A percentile compares a stretch with the other conserved stretches of the same genome.
Evolutionary conservation across 2,888 invertebrate species (phyloP).

Genomic region (Epinotia nisella): DNA sequence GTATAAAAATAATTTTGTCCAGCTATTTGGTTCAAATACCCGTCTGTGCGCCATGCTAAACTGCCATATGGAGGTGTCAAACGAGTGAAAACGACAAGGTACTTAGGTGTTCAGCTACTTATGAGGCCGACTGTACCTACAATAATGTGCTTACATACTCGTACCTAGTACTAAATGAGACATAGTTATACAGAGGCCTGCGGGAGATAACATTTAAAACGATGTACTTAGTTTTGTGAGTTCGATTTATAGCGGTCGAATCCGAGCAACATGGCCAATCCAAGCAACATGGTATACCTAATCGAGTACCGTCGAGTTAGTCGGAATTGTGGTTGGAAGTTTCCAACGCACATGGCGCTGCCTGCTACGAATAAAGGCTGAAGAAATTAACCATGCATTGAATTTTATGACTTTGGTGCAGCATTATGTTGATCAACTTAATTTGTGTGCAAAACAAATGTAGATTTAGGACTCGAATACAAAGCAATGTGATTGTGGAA

Average conservation of each 20-base stretch:
- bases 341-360: conserved; percentile 14
- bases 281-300: conserved; percentile 53
- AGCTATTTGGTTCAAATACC: too few species aligned
- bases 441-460: background rate
- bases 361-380: conserved; percentile 1
- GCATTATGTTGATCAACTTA: background rate
- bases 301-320: conserved; percentile 59
- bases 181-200: too few species aligned
- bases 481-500: too few species aligned
- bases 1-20: too few species aligned
- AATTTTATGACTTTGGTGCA: background rate
- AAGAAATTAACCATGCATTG: conserved; percentile 2
- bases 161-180: too few species aligned
- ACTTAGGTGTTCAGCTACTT: too few species aligned
- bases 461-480: background rate
- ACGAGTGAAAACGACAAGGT: too few species aligned
- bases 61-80: too few species aligned
- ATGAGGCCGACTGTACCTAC: too few species aligned
- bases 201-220: background rate
- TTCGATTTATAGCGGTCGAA: conserved; percentile 58
- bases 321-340: conserved; percentile 24
- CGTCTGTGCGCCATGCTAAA: too few species aligned
- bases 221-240: conserved; percentile 47
- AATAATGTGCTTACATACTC: too few species aligned
- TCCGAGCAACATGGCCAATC: conserved; percentile 46